Conservation (phyloP, 2,888 invertebrate genomes). For the Dynastes grantii region DNA sequence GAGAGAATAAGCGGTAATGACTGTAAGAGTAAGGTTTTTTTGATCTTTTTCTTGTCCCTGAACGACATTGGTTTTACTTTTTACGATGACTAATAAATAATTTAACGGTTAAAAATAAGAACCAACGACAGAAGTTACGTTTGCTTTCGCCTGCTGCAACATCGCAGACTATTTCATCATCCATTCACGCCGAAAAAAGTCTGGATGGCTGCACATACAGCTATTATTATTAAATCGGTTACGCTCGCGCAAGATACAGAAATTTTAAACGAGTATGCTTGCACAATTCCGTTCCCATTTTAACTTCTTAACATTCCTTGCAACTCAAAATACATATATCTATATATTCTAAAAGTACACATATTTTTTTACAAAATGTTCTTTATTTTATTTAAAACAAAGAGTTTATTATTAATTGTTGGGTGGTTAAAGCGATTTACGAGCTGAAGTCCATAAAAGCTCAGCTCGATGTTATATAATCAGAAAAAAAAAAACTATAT, state of each 20-base stretch:
- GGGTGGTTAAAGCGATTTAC: too few species aligned
- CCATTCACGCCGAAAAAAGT: conserved; percentile 42
- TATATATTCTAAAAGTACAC: too few species aligned
- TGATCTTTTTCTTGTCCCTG: conserved; percentile 26
- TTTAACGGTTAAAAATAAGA: conserved; percentile 35
- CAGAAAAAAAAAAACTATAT: too few species aligned
- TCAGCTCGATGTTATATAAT: too few species aligned
- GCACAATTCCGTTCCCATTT: not conserved
- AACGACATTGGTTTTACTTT: conserved; percentile 34
- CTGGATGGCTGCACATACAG: conserved; percentile 36
- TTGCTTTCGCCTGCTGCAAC: conserved; percentile 37
- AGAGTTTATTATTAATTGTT: too few species aligned
- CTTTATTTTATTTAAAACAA: too few species aligned
- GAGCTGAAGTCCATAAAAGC: too few species aligned
- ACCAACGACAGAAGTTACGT: conserved; percentile 27
- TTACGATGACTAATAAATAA: conserved; percentile 46
- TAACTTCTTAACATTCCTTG: not conserved
- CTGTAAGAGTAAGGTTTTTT: not conserved
- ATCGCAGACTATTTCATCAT: conserved; percentile 32
- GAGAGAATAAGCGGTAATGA: not conserved
- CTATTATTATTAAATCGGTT: conserved; percentile 36
- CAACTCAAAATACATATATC: not conserved
- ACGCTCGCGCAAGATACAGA: conserved; percentile 2
- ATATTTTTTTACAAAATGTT: too few species aligned
- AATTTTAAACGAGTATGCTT: too few species aligned